phyloP scores from a whole-genome alignment of 2,797 vertebrate genomes.

The Selene dorsalis region DNA sequence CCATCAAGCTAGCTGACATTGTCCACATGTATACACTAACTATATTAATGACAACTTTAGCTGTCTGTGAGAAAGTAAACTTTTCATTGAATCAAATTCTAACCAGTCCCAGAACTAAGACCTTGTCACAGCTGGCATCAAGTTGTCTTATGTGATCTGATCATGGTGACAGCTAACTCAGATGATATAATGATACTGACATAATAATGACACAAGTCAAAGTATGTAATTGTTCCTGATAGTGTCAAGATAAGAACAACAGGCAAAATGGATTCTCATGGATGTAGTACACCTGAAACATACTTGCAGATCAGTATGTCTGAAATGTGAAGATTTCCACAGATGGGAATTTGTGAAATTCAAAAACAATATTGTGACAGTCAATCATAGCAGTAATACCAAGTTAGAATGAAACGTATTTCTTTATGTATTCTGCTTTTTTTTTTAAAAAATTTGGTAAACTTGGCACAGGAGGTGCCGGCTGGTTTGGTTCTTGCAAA shows the following conservation, averaged over 20 bases:
- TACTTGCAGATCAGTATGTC: not conserved
- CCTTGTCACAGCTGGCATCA: not conserved
- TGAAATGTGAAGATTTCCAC: too few species aligned
- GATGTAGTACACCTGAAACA: not conserved
- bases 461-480: not conserved
- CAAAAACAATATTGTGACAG: too few species aligned
- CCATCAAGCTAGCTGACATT: conserved; percentile 10
- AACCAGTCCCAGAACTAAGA: conserved; percentile 37
- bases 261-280: not conserved
- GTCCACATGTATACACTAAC: conserved; percentile 23
- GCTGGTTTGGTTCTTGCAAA: not conserved
- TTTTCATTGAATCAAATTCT: conserved; percentile 42
- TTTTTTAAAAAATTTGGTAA: not conserved
- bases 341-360: not conserved
- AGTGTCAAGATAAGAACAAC: not conserved
- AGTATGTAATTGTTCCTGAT: not conserved
- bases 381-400: too few species aligned
- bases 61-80: conserved; percentile 11
- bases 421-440: too few species aligned
- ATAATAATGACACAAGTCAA: not conserved
- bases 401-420: too few species aligned
- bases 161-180: not conserved
- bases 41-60: conserved; percentile 27
- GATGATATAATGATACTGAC: not conserved
- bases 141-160: not conserved